These are phyloP conservation scores for Thalpophila matura DNA, from an alignment of 2,888 invertebrate species.

Conservation along the genomic window DNA sequence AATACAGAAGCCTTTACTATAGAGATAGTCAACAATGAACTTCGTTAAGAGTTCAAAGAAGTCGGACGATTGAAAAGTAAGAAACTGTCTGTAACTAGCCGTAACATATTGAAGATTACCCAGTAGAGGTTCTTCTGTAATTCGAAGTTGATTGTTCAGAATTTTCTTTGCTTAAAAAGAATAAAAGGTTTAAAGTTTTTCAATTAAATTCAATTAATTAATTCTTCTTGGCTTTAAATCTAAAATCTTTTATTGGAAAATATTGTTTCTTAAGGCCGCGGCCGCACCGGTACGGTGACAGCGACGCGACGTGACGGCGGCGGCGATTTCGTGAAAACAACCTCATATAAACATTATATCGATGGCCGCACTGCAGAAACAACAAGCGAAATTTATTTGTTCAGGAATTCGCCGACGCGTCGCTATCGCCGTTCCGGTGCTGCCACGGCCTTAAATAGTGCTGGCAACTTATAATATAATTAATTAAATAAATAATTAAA, in stretches of 20 bases:
- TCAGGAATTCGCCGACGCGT: no score
- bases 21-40: slow-evolving; percentile 18
- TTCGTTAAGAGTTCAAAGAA: slow-evolving; percentile 25
- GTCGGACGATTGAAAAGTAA: slow-evolving; percentile 25
- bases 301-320: no score
- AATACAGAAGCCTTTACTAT: neutral
- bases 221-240: neutral
- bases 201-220: neutral
- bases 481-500: no score
- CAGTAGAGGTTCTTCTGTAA: slow-evolving; percentile 26
- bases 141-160: slow-evolving; percentile 25
- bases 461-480: no score
- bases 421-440: no score
- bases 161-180: slow-evolving; percentile 13
- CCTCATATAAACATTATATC: no score
- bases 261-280: neutral
- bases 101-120: slow-evolving; percentile 39
- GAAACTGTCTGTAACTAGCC: slow-evolving; percentile 38
- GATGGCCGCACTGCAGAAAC: no score
- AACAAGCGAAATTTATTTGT: no score
- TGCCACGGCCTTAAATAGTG: no score
- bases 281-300: no score
- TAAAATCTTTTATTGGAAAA: slow-evolving; percentile 4
- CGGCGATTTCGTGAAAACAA: no score
- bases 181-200: slow-evolving; percentile 8